Evolutionary conservation across 2,888 invertebrate species (phyloP).

Genomic region (Formica aserva): DNA sequence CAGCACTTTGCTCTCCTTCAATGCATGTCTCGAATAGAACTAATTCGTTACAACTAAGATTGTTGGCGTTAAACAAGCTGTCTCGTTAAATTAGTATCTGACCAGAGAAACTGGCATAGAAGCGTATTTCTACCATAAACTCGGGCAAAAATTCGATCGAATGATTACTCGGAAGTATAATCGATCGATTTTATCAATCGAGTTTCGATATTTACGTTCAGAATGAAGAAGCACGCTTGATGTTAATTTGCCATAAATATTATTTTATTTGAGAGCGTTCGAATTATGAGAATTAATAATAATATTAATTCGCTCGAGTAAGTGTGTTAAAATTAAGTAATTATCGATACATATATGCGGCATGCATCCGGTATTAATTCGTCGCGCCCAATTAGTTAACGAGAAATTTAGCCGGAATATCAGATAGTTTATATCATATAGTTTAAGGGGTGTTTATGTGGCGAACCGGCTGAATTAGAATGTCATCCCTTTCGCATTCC

Average conservation of each 20-base stretch:
- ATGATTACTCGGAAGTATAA: neutral
- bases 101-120: neutral
- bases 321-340: conserved; percentile 72
- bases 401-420: conserved; percentile 44
- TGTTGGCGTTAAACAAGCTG: conserved; percentile 29
- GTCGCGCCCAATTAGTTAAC: conserved; percentile 53
- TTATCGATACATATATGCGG: conserved; percentile 74
- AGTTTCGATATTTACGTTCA: conserved; percentile 22
- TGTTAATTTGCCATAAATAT: conserved; percentile 39
- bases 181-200: too few relatives aligned
- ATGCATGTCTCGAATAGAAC: neutral
- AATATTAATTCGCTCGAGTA: conserved; percentile 73
- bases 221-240: conserved; percentile 43
- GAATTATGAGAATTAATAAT: conserved; percentile 56
- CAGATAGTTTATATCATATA: conserved; percentile 24
- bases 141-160: neutral
- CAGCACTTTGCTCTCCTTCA: neutral
- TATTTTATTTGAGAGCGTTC: conserved; percentile 1
- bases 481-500: neutral
- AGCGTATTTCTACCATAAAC: conserved; percentile 5
- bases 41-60: conserved; percentile 21
- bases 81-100: conserved; percentile 25
- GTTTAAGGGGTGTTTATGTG: conserved; percentile 6
- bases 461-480: conserved; percentile 18
- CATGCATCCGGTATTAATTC: conserved; percentile 82